Evolutionary conservation across 2,113 vertebrate genomes (phyloP).

Genomic region (Trichomycterus rosablanca): DNA sequence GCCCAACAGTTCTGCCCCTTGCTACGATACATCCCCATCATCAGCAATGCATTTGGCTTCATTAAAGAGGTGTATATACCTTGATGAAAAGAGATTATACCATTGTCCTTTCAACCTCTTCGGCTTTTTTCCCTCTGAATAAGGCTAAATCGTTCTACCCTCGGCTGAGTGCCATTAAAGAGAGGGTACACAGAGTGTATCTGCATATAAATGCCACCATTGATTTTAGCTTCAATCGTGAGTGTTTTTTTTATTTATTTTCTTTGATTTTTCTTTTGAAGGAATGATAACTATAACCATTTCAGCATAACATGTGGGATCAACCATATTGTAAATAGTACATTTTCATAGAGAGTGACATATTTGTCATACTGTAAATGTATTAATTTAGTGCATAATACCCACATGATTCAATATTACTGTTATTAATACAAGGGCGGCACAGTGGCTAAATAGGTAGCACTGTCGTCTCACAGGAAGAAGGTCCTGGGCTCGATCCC

Average conservation of each 20-base stretch:
- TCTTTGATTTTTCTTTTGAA: too few relatives aligned
- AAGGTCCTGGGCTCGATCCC: too few relatives aligned
- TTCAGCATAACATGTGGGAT: too few relatives aligned
- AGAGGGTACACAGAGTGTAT: conserved; percentile 33
- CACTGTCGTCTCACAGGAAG: too few relatives aligned
- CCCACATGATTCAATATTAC: too few relatives aligned
- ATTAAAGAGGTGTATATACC: conserved; percentile 40
- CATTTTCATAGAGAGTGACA: too few relatives aligned
- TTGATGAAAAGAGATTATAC: conserved; percentile 42
- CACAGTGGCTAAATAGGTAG: too few relatives aligned
- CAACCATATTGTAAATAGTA: too few relatives aligned
- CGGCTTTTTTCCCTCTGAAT: conserved; percentile 21
- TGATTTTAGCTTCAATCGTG: conserved; percentile 23
- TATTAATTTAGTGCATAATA: too few relatives aligned
- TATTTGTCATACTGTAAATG: too few relatives aligned
- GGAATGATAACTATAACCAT: not conserved
- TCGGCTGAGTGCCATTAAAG: conserved; percentile 36
- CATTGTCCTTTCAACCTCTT: conserved; percentile 39
- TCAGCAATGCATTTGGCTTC: conserved; percentile 19
- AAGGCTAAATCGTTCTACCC: conserved; percentile 30
- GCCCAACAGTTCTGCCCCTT: not conserved
- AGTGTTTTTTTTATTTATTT: conserved; percentile 1
- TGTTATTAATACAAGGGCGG: too few relatives aligned
- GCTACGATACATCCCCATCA: not conserved
- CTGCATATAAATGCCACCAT: conserved; percentile 31